A percentile compares a stretch with the other conserved stretches of the same genome.
Evolutionary conservation across 2,113 vertebrate species (phyloP).

Genomic region (Pelecanoides urinatrix): DNA sequence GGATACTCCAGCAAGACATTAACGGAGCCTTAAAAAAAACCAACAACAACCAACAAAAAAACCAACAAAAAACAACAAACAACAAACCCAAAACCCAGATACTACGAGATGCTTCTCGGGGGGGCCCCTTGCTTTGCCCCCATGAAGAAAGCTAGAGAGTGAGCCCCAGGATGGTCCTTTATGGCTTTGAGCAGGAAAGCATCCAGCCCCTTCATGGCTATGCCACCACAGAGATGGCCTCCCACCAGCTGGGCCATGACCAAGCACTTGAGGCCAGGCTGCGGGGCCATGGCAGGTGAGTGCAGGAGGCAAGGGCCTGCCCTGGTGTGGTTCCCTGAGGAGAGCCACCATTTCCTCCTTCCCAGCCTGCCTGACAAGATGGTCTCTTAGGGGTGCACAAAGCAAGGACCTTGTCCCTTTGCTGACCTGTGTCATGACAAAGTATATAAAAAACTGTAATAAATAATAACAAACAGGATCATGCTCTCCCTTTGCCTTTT

Average conservation of each 20-base stretch:
- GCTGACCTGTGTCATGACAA: neutral
- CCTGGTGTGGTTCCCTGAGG: neutral
- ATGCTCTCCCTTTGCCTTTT: neutral
- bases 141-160: neutral
- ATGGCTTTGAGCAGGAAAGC: neutral
- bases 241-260: neutral
- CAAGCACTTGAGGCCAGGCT: fast-evolving
- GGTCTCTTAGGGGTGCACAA: neutral
- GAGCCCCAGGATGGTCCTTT: neutral
- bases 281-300: neutral
- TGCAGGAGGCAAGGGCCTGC: neutral
- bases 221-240: neutral
- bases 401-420: neutral
- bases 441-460: neutral
- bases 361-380: neutral
- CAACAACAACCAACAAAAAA: no score
- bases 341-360: neutral
- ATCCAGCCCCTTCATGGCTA: neutral
- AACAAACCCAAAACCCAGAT: neutral
- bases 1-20: neutral
- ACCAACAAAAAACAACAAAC: neutral
- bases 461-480: neutral
- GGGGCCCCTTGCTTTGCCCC: neutral
- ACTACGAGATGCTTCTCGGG: neutral
- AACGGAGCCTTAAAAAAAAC: no score